Conservation (phyloP, 2,797 vertebrate genomes). For the Atherinosoma microstoma region DNA sequence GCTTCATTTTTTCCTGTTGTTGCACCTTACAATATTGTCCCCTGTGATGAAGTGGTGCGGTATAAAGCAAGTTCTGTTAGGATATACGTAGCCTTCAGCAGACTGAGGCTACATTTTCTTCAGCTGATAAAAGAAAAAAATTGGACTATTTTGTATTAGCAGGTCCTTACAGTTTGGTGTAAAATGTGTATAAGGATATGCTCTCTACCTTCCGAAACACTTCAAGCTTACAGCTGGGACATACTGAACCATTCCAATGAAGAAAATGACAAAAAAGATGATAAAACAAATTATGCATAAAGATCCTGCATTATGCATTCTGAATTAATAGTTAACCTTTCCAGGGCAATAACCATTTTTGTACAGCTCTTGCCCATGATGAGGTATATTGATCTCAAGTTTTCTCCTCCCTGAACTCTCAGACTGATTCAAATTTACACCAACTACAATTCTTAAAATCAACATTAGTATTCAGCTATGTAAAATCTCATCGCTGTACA, state of each 20-base stretch:
- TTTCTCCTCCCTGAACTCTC: constrained; percentile 27
- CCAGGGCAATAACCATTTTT: constrained; percentile 30
- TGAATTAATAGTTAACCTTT: constrained; percentile 37
- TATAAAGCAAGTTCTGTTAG: neutral
- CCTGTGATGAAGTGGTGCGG: neutral
- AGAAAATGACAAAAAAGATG: neutral
- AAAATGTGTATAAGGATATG: neutral
- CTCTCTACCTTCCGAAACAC: neutral
- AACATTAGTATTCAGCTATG: constrained; percentile 40
- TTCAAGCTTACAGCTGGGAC: constrained; percentile 6
- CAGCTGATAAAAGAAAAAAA: too few species aligned
- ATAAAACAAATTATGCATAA: constrained; percentile 16
- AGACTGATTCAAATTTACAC: constrained; percentile 34
- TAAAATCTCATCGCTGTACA: constrained; percentile 28
- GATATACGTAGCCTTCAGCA: neutral
- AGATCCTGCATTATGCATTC: constrained; percentile 31
- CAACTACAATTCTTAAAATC: constrained; percentile 25
- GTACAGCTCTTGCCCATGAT: constrained; percentile 29
- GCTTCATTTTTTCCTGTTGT: neutral
- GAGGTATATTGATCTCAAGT: constrained; percentile 52
- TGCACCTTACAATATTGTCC: neutral
- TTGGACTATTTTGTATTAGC: neutral
- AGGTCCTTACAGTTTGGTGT: neutral
- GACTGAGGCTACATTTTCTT: neutral
- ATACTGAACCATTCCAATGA: constrained; percentile 1